Evolutionary conservation across 2,888 invertebrate species (phyloP).

Genomic region (Lagria hirta): DNA sequence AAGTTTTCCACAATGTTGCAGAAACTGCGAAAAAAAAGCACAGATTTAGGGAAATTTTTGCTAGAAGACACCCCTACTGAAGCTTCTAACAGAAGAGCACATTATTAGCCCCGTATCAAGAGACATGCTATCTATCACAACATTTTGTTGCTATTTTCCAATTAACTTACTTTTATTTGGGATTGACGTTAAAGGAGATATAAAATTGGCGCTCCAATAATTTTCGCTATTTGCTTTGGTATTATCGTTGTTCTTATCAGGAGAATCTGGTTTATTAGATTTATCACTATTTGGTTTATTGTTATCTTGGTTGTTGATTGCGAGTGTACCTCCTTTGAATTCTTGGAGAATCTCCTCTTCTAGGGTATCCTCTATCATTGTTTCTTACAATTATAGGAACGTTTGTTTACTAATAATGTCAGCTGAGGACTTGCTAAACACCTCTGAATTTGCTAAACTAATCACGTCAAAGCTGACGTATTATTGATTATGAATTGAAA

Average conservation of each 20-base stretch:
- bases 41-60: neutral
- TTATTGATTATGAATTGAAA: too few species aligned
- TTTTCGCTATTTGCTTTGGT: constrained; percentile 33
- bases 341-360: constrained; percentile 59
- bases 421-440: constrained; percentile 4
- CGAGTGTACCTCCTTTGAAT: constrained; percentile 59
- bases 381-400: neutral
- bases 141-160: constrained; percentile 4
- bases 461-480: too few species aligned
- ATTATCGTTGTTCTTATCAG: constrained; percentile 26
- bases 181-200: constrained; percentile 49
- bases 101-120: constrained; percentile 40
- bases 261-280: constrained; percentile 21
- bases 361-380: constrained; percentile 44
- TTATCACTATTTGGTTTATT: constrained; percentile 24
- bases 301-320: constrained; percentile 39
- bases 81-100: constrained; percentile 37
- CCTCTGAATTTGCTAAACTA: too few species aligned
- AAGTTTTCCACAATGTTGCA: constrained; percentile 46
- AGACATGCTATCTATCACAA: too few species aligned
- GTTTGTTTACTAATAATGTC: constrained; percentile 6
- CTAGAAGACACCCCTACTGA: constrained; percentile 30
- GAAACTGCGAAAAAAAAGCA: constrained; percentile 39
- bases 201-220: constrained; percentile 43
- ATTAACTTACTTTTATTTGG: constrained; percentile 47